A percentile compares a stretch with the other conserved stretches of the same genome.
phyloP scores from a whole-genome alignment of 1,140 invertebrate species.

The Zaprionus lachaisei region DNA sequence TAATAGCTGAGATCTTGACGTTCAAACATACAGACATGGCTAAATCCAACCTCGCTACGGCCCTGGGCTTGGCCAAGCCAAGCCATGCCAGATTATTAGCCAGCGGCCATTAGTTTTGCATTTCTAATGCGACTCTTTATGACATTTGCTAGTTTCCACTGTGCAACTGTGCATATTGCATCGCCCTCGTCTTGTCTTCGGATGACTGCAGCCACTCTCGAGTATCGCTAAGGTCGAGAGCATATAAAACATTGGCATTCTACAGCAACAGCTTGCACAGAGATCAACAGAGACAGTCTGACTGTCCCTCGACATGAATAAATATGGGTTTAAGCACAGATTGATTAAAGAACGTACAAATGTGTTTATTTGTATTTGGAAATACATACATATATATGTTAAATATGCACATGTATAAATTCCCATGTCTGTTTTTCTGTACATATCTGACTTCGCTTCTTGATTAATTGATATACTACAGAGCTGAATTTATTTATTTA shows the following conservation, averaged over 20 bases:
- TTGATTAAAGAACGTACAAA: neutral
- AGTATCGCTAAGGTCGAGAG: conserved; percentile 27
- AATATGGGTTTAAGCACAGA: conserved; percentile 16
- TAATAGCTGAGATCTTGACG: too few species aligned
- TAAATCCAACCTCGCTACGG: too few species aligned
- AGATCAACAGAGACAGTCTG: neutral
- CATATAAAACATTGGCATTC: conserved; percentile 22
- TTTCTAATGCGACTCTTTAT: conserved; percentile 68
- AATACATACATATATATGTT: neutral
- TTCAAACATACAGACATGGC: too few species aligned
- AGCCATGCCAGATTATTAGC: conserved; percentile 57
- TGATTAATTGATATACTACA: neutral
- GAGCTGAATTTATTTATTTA: neutral
- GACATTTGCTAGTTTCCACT: conserved; percentile 38
- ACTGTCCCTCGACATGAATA: conserved; percentile 6
- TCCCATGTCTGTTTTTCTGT: neutral
- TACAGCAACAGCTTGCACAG: neutral
- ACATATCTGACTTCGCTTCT: neutral
- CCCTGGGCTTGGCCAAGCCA: conserved; percentile 6
- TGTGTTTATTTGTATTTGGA: neutral
- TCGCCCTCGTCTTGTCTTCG: conserved; percentile 14
- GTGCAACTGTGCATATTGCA: conserved; percentile 3
- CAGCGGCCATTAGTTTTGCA: conserved; percentile 66
- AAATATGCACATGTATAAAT: neutral
- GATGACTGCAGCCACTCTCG: conserved; percentile 23